Percentiles rank a stretch among this genome's conserved stretches.
Evolutionary conservation across 2,888 invertebrate species (phyloP).

Genomic region (Ophion costatus): DNA sequence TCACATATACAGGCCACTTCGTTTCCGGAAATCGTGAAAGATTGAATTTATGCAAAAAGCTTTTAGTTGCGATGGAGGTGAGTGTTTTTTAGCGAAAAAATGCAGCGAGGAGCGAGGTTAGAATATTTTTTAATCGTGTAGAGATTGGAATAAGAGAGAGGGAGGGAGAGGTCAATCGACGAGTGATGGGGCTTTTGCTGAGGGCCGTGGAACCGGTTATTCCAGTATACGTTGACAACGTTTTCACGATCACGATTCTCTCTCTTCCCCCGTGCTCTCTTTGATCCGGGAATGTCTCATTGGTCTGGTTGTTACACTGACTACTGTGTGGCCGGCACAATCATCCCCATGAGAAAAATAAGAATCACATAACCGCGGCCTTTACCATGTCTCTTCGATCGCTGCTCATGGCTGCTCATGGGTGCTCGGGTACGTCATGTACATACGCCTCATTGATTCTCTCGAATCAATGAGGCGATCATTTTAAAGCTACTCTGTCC

Average conservation of each 20-base stretch:
- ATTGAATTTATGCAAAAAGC: no score
- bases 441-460: no score
- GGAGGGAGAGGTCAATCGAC: not conserved
- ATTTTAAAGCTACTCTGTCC: no score
- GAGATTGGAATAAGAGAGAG: not conserved
- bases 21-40: not conserved
- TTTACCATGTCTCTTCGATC: no score
- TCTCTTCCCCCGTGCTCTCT: conserved; percentile 5
- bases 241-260: conserved; percentile 26
- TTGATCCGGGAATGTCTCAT: conserved; percentile 54
- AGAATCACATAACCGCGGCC: no score
- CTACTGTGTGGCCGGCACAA: no score
- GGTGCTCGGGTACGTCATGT: no score
- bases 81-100: no score
- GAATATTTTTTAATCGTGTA: not conserved
- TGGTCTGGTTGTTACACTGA: not conserved
- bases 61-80: no score
- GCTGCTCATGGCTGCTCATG: no score
- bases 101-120: not conserved
- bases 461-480: no score
- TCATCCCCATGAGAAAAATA: no score
- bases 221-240: conserved; percentile 25
- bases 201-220: conserved; percentile 25
- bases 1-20: not conserved
- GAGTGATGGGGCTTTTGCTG: not conserved